Base-by-base conservation (phyloP, 2,888 invertebrate species). In the Calliphora vomitoria region DNA sequence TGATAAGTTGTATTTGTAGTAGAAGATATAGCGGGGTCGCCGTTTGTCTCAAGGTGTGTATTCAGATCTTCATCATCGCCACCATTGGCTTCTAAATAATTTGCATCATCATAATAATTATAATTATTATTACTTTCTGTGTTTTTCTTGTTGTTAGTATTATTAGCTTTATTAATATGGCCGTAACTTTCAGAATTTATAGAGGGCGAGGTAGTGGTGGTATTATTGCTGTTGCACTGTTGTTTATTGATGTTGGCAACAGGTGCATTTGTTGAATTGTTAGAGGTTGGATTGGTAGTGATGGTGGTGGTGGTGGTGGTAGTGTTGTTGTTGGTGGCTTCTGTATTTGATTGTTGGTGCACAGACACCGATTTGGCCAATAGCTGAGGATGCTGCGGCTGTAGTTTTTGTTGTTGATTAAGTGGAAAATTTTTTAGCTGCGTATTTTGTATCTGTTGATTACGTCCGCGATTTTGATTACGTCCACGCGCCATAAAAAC, bases 401-500 rank as follows among this genome's bases (percentile, higher is more conserved):
- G 80, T 20, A 47, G 64, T 18, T 62, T 8, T 11, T 76, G 31
- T 35, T 71, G 80, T 87, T 88, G 87, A 75, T 84, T 41, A 74
- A 78, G 89, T 76, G 87, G 50, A 82, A 79, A 31, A 72, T 85
- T 50, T 85, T 90, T 20, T 90, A 88, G 86, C 68, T 89, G 89
- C 50, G 82, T 76, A 68, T 85, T 86, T 53, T 85, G 89, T 90
- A 89, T 89, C 5, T 91, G 90, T 41, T 90, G 90, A 71, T 91
- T 91, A 78, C 92, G 91, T 81, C 90, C 90, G 25, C 92, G 92
- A 90, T 92, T 91, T 84, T 93, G 92, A 90, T 93, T 92, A 91
- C 93, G 93, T 91, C 93, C 93, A 89, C 93, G 93, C 88, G 93
- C 93, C 93, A 93, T 94, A 91, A 92, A 92, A 89, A 93, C 91